These are phyloP conservation scores for Osmoderma eremita DNA, from an alignment of 2,888 invertebrate species.

Conservation along the genomic window DNA sequence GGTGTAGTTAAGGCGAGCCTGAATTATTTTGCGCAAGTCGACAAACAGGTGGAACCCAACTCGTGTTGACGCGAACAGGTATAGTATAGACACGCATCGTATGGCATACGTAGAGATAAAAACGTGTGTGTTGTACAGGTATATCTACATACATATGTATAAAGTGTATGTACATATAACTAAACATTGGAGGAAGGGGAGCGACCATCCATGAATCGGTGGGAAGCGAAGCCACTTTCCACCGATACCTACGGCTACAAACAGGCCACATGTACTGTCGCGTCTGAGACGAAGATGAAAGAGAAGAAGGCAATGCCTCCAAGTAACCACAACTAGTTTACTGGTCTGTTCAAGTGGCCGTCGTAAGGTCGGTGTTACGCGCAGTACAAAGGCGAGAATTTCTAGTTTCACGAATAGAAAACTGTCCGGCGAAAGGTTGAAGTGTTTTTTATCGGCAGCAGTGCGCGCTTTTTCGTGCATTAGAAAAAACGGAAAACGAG, in stretches of 20 bases:
- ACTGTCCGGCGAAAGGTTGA: no score
- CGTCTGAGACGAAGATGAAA: conserved; percentile 21
- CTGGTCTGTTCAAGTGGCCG: conserved; percentile 43
- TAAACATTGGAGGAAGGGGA: conserved; percentile 49
- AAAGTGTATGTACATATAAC: conserved; percentile 36
- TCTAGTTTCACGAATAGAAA: no score
- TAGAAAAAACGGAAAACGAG: not conserved
- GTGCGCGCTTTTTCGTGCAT: not conserved
- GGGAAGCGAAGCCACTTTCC: conserved; percentile 41
- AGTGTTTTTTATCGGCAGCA: not conserved
- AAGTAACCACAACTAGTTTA: conserved; percentile 51
- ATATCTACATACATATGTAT: conserved; percentile 12
- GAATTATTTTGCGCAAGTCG: conserved; percentile 22
- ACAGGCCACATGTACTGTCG: conserved; percentile 46
- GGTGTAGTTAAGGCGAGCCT: not conserved
- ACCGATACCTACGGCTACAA: conserved; percentile 44
- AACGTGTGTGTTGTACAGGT: not conserved
- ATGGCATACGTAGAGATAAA: conserved; percentile 1
- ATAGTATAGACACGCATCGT: not conserved
- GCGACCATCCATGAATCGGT: conserved; percentile 50
- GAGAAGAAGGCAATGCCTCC: conserved; percentile 51
- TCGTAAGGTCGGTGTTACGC: conserved; percentile 24
- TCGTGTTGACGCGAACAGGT: conserved; percentile 1
- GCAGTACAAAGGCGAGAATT: no score
- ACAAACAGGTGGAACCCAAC: conserved; percentile 24